A percentile compares a stretch with the other conserved stretches of the same genome.
Evolutionary conservation across 2,888 invertebrate genomes (phyloP).

Genomic region (Platypus cylindrus): DNA sequence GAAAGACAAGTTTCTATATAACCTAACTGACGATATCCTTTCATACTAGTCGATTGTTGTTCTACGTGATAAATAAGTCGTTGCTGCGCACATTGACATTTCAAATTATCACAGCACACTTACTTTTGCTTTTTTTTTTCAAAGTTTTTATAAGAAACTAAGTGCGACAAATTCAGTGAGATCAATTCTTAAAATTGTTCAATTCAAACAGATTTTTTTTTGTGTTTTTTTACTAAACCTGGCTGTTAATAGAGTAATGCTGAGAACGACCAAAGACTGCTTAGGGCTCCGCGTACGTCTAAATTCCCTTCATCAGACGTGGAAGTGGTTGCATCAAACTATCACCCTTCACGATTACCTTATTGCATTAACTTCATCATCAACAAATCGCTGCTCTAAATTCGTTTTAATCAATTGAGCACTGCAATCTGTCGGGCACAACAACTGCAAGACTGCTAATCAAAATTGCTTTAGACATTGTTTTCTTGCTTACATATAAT

Average conservation of each 20-base stretch:
- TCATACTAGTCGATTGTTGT: conserved; percentile 1
- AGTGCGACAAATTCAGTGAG: too few species aligned
- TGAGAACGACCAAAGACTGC: conserved; percentile 65
- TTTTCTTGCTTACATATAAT: conserved; percentile 10
- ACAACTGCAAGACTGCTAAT: conserved; percentile 11
- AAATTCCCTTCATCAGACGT: conserved; percentile 80
- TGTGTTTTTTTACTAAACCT: conserved; percentile 23
- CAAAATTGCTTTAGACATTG: conserved; percentile 13
- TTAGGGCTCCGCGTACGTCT: conserved; percentile 81
- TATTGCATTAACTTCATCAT: conserved; percentile 65
- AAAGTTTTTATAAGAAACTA: too few species aligned
- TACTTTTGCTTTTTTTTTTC: conserved; percentile 37
- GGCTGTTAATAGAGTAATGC: conserved; percentile 34
- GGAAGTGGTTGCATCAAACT: conserved; percentile 91
- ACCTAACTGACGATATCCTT: conserved; percentile 18
- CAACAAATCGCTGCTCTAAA: conserved; percentile 43
- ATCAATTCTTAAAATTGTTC: conserved; percentile 7
- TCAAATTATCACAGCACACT: conserved; percentile 1
- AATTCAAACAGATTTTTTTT: background rate
- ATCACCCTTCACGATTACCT: conserved; percentile 78
- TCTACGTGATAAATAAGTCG: too few species aligned
- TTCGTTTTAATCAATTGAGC: conserved; percentile 18
- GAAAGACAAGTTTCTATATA: conserved; percentile 23
- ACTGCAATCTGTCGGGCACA: conserved; percentile 10
- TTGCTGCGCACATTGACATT: background rate